phyloP scores from a whole-genome alignment of 2,797 vertebrate species.

The Myripristis murdjan region DNA sequence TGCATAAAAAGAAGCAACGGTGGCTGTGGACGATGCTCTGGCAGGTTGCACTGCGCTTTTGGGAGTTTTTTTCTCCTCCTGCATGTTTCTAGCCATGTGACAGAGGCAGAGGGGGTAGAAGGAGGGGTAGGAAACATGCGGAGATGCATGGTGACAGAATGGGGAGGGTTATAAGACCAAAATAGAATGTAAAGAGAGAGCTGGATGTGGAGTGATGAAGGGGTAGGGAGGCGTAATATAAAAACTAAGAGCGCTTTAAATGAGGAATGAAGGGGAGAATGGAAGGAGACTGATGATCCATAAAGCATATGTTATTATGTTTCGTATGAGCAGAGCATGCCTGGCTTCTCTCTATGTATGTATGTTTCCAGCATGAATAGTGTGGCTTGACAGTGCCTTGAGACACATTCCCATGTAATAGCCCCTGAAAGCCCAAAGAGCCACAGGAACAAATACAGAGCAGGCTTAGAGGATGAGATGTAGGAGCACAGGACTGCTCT shows the following conservation, averaged over 20 bases:
- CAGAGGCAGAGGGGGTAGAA: background rate
- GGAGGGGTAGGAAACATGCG: conserved; percentile 6
- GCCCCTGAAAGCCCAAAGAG: conserved; percentile 23
- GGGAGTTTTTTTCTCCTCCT: conserved; percentile 28
- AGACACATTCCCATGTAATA: conserved; percentile 30
- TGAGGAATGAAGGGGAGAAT: conserved; percentile 2
- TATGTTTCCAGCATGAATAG: background rate
- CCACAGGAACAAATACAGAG: conserved; percentile 5
- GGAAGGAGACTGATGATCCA: conserved; percentile 25
- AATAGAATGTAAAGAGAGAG: conserved; percentile 58
- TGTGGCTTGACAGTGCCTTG: conserved; percentile 25
- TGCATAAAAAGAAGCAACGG: conserved; percentile 27
- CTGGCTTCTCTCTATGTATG: background rate
- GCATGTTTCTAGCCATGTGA: conserved; percentile 76
- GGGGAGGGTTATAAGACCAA: conserved; percentile 56
- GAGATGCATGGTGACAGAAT: conserved; percentile 24
- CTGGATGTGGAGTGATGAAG: conserved; percentile 31
- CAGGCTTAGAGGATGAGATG: background rate
- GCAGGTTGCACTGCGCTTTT: conserved; percentile 41
- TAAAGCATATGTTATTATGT: conserved; percentile 28
- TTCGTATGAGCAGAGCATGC: conserved; percentile 20
- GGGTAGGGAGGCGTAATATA: conserved; percentile 36
- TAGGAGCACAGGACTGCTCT: background rate
- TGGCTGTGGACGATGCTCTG: background rate
- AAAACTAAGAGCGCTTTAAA: conserved; percentile 32